These are phyloP conservation scores for Synanceia verrucosa DNA, from an alignment of 2,797 vertebrate genomes.

Conservation along the genomic window DNA sequence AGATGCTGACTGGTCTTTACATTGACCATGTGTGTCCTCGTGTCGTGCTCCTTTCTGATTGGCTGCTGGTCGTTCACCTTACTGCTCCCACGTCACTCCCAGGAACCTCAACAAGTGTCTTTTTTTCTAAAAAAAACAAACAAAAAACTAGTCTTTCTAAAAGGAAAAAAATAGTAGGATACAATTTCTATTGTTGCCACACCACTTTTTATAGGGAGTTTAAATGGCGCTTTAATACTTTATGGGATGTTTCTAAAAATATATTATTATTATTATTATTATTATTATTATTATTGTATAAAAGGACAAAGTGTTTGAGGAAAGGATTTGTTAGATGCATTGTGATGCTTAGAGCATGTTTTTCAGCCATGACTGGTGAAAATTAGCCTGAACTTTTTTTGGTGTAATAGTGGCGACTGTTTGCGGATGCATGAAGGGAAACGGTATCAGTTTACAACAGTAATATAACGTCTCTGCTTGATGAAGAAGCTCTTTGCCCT, in stretches of 20 bases:
- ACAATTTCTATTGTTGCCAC: slow-evolving; percentile 75
- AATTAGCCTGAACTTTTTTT: slow-evolving; percentile 9
- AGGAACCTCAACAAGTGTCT: slow-evolving; percentile 83
- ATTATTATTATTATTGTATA: slow-evolving; percentile 43
- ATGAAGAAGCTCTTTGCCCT: slow-evolving; percentile 23
- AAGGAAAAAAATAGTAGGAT: slow-evolving; percentile 30
- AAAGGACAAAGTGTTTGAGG: slow-evolving; percentile 15
- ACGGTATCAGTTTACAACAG: slow-evolving; percentile 56
- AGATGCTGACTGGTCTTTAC: slow-evolving; percentile 52
- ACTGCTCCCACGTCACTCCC: slow-evolving; percentile 54
- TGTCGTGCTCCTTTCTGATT: slow-evolving; percentile 45
- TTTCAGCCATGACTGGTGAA: slow-evolving; percentile 28
- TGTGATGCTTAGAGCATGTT: slow-evolving; percentile 48
- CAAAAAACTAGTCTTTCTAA: slow-evolving; percentile 70
- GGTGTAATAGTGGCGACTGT: background rate
- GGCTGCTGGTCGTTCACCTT: slow-evolving; percentile 40
- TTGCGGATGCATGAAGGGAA: slow-evolving; percentile 67
- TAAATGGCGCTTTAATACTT: slow-evolving; percentile 73
- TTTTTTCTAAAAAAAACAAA: slow-evolving; percentile 73
- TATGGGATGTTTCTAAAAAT: slow-evolving; percentile 61
- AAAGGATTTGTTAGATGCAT: slow-evolving; percentile 21
- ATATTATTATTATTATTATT: too few species aligned
- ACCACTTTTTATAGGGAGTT: slow-evolving; percentile 78
- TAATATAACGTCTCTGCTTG: slow-evolving; percentile 47
- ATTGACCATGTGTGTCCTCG: slow-evolving; percentile 50